Conservation (phyloP, 2,888 invertebrate genomes). For the Thecophora atra region DNA sequence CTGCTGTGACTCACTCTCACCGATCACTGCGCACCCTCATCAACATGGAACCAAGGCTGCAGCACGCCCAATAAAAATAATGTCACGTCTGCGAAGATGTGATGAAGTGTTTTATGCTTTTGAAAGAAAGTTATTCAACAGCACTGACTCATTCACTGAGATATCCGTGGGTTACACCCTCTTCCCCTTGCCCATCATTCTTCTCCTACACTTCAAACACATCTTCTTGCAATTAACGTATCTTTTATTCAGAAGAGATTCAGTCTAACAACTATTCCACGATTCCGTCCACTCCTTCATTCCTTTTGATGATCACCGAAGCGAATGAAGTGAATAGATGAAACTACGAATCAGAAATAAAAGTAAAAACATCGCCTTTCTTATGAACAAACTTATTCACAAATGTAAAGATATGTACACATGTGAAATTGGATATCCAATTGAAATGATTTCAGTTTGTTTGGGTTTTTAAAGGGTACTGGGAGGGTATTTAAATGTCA, state of each 20-base stretch:
- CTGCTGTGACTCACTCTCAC: not conserved
- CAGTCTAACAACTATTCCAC: not conserved
- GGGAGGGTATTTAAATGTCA: not conserved
- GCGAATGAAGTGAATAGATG: constrained; percentile 6
- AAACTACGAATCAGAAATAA: not conserved
- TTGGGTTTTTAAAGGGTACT: not conserved
- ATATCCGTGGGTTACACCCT: not conserved
- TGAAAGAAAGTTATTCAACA: constrained; percentile 12
- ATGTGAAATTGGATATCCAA: constrained; percentile 8
- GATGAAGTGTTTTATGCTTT: not conserved
- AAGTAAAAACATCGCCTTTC: no score
- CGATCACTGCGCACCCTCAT: not conserved
- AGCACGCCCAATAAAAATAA: not conserved
- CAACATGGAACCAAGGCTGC: not conserved
- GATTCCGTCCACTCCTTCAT: not conserved
- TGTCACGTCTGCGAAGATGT: constrained; percentile 1
- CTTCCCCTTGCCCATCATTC: not conserved
- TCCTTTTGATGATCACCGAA: not conserved
- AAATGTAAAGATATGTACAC: not conserved
- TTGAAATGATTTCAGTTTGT: not conserved
- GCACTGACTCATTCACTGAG: constrained; percentile 7
- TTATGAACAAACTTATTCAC: no score
- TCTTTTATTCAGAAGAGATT: no score
- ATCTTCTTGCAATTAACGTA: no score
- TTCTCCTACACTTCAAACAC: not conserved